Conservation (phyloP, 1,140 invertebrate genomes). For the Hylyphantes graminicola region DNA sequence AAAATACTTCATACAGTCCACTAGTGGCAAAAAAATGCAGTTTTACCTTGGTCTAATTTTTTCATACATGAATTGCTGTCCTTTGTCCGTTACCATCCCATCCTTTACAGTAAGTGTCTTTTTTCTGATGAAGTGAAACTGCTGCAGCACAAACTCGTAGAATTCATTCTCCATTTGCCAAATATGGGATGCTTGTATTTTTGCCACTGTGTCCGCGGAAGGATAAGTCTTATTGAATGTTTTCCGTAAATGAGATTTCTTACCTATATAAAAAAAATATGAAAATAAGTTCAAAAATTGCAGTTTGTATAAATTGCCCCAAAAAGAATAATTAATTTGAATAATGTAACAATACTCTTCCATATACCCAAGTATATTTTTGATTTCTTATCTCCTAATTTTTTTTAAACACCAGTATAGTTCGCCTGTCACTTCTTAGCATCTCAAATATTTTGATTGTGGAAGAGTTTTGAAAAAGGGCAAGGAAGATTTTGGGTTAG, state of each 20-base stretch:
- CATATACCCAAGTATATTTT: too few species aligned
- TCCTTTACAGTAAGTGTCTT: slow-evolving; percentile 72
- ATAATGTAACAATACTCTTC: too few species aligned
- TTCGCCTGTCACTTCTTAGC: too few species aligned
- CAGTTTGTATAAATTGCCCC: not conserved
- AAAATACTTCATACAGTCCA: slow-evolving; percentile 12
- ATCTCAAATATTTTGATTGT: too few species aligned
- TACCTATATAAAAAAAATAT: slow-evolving; percentile 71
- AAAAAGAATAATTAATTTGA: not conserved
- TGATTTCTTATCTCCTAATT: too few species aligned
- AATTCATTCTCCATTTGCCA: slow-evolving; percentile 99
- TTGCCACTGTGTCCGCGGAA: slow-evolving; percentile 82
- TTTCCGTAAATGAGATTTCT: slow-evolving; percentile 92
- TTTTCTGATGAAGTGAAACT: slow-evolving; percentile 90
- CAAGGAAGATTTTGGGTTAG: too few species aligned
- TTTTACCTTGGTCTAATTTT: slow-evolving; percentile 91
- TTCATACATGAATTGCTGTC: slow-evolving; percentile 90
- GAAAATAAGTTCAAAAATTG: too few species aligned
- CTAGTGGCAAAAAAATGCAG: not conserved
- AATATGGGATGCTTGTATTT: slow-evolving; percentile 72
- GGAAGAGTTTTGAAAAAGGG: too few species aligned
- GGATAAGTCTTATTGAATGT: slow-evolving; percentile 92
- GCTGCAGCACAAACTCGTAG: slow-evolving; percentile 91
- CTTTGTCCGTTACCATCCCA: slow-evolving; percentile 75
- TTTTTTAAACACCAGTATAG: too few species aligned